Conservation (phyloP, 2,888 invertebrate genomes). For the Meloe dianella region DNA sequence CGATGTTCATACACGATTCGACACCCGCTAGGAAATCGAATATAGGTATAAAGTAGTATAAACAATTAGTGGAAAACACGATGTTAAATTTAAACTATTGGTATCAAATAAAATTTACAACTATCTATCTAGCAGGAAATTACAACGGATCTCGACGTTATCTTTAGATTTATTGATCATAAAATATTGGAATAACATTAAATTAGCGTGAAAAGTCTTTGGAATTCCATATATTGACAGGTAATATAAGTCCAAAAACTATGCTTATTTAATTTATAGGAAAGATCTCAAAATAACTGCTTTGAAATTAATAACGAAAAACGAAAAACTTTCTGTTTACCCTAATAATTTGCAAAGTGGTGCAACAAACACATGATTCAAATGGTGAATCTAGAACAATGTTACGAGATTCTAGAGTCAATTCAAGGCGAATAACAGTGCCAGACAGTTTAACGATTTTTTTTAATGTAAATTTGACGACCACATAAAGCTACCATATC, state of each 20-base stretch:
- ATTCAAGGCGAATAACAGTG: no score
- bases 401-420: no score
- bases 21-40: conserved; percentile 27
- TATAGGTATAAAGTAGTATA: conserved; percentile 13
- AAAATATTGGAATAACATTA: not conserved
- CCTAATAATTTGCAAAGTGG: no score
- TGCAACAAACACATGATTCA: no score
- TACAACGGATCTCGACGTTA: not conserved
- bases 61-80: conserved; percentile 16
- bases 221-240: not conserved
- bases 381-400: no score
- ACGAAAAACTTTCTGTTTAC: no score
- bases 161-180: not conserved
- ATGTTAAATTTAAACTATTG: conserved; percentile 8
- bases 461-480: no score
- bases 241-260: no score
- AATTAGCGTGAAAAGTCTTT: not conserved
- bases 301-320: no score
- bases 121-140: conserved; percentile 8
- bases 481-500: not conserved
- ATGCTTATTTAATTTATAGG: not conserved
- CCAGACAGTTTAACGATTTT: no score
- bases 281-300: not conserved
- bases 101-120: not conserved
- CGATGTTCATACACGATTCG: conserved; percentile 26